phyloP scores from a whole-genome alignment of 2,888 invertebrate species.

The Dryadula phaetusa region DNA sequence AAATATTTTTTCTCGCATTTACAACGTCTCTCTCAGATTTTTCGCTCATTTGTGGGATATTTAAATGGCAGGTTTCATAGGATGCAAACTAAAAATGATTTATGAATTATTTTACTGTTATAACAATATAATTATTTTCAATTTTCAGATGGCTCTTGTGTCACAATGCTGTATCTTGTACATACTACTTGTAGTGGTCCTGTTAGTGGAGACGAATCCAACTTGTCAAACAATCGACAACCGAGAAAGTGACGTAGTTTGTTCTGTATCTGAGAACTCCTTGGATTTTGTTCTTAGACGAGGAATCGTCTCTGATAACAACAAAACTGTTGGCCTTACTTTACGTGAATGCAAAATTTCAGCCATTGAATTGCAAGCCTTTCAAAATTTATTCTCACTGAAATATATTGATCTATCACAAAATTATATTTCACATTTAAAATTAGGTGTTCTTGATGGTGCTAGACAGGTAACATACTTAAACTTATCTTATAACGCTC shows the following conservation, averaged over 20 bases:
- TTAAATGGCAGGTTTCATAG: too few species aligned
- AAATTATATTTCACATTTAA: constrained; percentile 58
- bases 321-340: constrained; percentile 50
- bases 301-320: constrained; percentile 57
- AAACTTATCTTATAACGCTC: constrained; percentile 60
- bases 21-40: too few species aligned
- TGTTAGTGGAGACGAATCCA: constrained; percentile 42
- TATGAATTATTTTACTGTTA: not conserved
- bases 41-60: too few species aligned
- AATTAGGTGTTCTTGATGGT: constrained; percentile 61
- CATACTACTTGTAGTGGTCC: not conserved
- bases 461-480: constrained; percentile 53
- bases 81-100: too few species aligned
- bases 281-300: constrained; percentile 51
- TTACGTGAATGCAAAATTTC: constrained; percentile 55
- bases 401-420: constrained; percentile 60
- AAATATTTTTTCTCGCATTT: too few species aligned
- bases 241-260: constrained; percentile 45
- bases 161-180: constrained; percentile 8
- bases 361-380: constrained; percentile 56
- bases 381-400: constrained; percentile 55
- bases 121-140: constrained; percentile 17
- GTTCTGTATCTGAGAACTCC: constrained; percentile 46
- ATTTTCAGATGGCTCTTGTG: constrained; percentile 39
- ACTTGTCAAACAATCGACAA: constrained; percentile 46